Evolutionary conservation across 2,888 invertebrate species (phyloP).

Genomic region (Ectemnius continuus): DNA sequence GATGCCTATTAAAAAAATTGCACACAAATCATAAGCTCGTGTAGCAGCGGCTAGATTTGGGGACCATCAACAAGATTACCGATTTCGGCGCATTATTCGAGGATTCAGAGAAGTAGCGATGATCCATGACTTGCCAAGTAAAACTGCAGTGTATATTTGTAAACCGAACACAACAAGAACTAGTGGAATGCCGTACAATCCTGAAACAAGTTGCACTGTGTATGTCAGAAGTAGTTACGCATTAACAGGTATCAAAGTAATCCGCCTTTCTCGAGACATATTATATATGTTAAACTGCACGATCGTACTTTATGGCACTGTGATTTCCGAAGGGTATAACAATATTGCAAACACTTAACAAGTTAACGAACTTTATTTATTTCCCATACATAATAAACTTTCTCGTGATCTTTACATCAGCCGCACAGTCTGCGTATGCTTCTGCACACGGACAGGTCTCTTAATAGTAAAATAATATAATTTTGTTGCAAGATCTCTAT

Average conservation of each 20-base stretch:
- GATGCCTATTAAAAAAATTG: constrained; percentile 81
- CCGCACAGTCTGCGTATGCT: not conserved
- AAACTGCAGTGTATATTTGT: constrained; percentile 89
- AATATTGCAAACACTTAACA: constrained; percentile 30
- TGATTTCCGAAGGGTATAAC: constrained; percentile 19
- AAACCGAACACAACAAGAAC: constrained; percentile 83
- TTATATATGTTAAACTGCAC: too few species aligned
- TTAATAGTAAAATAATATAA: not conserved
- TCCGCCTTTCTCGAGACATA: too few species aligned
- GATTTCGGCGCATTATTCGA: constrained; percentile 81
- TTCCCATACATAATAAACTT: constrained; percentile 32
- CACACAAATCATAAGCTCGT: not conserved
- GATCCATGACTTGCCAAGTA: constrained; percentile 90
- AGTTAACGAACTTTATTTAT: constrained; percentile 46
- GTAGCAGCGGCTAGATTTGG: not conserved
- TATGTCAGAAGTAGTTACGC: too few species aligned
- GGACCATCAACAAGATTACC: constrained; percentile 77
- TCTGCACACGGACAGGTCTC: not conserved
- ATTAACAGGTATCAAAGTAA: too few species aligned
- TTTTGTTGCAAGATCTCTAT: not conserved
- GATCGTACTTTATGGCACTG: not conserved
- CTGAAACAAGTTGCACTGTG: constrained; percentile 74
- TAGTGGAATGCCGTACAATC: constrained; percentile 85
- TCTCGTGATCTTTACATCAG: not conserved
- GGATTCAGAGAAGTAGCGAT: constrained; percentile 87